Base-by-base conservation (phyloP, 2,888 invertebrate genomes). In the Scaptomyza reducta region DNA sequence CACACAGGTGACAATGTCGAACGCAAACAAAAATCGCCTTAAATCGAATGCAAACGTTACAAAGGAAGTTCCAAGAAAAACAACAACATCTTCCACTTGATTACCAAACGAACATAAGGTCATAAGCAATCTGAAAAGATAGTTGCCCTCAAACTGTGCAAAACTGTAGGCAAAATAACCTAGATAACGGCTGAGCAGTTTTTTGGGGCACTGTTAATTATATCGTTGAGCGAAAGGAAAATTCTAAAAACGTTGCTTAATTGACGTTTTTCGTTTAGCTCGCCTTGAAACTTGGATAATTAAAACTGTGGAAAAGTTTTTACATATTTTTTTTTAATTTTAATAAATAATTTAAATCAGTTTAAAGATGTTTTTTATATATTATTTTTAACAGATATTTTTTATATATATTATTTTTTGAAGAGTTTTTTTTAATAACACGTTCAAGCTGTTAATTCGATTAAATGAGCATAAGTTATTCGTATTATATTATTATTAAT, bases 11-110 rank as follows among this genome's bases (percentile, higher is more conserved):
- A 67, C 45, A 59, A 16, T 62, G 40, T 14, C 42, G 49, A 74
- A 61, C 57, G 56, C 56, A 76, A 71, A 71, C 75, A 74, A 59
- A 73, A 59, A 57, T 38, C 9, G 42, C 59, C 53, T 64, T 64
- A 49, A 58, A 69, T 55, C 69, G 70, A 55, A 59, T 62, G 66
- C 66, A 74, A 74, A 53, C 51, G 59, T 58, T 33, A 49, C 59
- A 65, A 42, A 54, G 35, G n/a, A 41, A 27, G 7, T 9, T 16
- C 2, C n/a, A 38, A 14, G 45, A 22, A 45, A 31, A 18, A n/a
- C 1, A 10, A n/a, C 41, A 62, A 62, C 35, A 44, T 69, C 42
- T 67, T 73, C 35, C 29, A 42, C 45, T 51, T 50, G 45, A 38
- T 58, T 46, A 18, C 18, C 13, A 33, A 33, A 49, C 54, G 51